A percentile compares a stretch with the other conserved stretches of the same genome.
phyloP scores from a whole-genome alignment of 2,797 vertebrate species.

The Todus mexicanus region DNA sequence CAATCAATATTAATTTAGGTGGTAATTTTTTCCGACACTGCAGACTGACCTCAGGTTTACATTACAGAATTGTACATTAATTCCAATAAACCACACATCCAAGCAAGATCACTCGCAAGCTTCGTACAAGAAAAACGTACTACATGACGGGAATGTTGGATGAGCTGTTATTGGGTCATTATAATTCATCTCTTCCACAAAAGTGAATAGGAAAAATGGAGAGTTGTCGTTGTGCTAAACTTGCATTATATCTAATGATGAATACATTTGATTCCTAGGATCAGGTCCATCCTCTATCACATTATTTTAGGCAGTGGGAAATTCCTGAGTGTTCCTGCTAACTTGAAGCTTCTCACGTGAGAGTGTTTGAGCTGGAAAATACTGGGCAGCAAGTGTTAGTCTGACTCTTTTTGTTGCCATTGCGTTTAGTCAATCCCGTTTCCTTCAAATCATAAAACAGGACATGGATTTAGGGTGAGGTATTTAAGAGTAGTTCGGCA shows the following conservation, averaged over 20 bases:
- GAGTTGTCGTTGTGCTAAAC: not conserved
- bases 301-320: not conserved
- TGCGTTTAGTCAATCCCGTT: no score
- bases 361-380: not conserved
- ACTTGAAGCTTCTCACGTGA: not conserved
- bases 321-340: not conserved
- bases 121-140: not conserved
- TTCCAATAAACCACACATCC: not conserved
- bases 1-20: conserved; percentile 3
- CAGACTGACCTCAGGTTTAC: conserved; percentile 18
- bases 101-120: not conserved
- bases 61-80: not conserved
- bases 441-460: not conserved
- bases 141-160: not conserved
- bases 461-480: not conserved
- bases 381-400: not conserved
- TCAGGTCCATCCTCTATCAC: not conserved
- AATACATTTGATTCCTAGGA: not conserved
- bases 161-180: conserved; percentile 30
- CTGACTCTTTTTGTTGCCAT: not conserved
- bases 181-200: conserved; percentile 5
- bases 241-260: not conserved
- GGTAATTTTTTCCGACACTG: not conserved
- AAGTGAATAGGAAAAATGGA: not conserved
- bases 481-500: not conserved